phyloP scores from a whole-genome alignment of 2,113 vertebrate genomes.

The Prunella fulvescens region DNA sequence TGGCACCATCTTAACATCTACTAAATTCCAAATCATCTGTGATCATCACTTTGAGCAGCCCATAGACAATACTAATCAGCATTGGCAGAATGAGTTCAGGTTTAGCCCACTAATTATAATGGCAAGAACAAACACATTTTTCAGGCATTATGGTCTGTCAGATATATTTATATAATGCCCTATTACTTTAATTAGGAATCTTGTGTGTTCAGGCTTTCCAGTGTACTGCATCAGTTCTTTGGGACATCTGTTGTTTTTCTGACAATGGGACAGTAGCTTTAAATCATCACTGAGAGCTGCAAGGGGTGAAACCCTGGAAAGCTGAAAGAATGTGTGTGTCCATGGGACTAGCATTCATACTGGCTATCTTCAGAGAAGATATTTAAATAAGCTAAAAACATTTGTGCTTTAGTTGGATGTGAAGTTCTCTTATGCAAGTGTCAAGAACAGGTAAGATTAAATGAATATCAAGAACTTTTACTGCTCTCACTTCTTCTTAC shows the following conservation, averaged over 20 bases:
- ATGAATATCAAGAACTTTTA: neutral
- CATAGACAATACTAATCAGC: neutral
- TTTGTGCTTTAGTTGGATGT: neutral
- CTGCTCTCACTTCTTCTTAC: neutral
- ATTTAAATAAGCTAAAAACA: neutral
- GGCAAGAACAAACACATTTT: constrained; percentile 20
- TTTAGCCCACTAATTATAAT: constrained; percentile 3
- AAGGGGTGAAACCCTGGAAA: neutral
- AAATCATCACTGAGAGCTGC: neutral
- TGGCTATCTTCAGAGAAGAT: neutral
- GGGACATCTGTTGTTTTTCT: constrained; percentile 21
- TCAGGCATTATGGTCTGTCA: neutral
- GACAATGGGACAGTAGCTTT: neutral
- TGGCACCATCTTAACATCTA: neutral
- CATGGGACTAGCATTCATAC: neutral
- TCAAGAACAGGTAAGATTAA: neutral
- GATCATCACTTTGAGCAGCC: neutral
- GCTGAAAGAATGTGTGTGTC: neutral
- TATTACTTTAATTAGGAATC: constrained; percentile 29
- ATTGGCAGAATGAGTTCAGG: constrained; percentile 53
- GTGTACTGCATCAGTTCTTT: neutral
- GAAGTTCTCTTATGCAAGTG: neutral
- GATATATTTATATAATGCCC: neutral
- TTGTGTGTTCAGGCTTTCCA: constrained; percentile 5
- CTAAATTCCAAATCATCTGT: neutral